Evolutionary conservation across 1,140 invertebrate genomes (phyloP).

Genomic region (Berghia stephanieae): DNA sequence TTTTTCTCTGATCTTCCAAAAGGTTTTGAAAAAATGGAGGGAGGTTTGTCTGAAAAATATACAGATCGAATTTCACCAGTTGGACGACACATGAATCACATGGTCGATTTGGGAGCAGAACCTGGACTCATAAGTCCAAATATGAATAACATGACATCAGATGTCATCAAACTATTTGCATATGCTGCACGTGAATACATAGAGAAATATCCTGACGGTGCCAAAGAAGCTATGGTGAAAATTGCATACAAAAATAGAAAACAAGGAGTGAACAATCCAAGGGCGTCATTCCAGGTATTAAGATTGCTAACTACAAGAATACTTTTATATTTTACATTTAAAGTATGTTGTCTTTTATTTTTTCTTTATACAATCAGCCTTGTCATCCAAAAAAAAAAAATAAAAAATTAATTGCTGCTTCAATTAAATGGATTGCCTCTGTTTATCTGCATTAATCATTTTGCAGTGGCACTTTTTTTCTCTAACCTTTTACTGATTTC

Average conservation of each 20-base stretch:
- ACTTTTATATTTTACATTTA: neutral
- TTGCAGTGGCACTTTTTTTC: too few species aligned
- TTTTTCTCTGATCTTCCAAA: conserved; percentile 12
- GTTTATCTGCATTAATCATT: too few species aligned
- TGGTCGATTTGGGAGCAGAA: conserved; percentile 58
- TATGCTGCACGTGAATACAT: conserved; percentile 97
- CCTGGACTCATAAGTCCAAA: conserved; percentile 51
- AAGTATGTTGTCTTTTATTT: neutral
- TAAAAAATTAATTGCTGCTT: too few species aligned
- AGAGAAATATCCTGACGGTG: conserved; percentile 86
- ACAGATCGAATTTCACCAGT: conserved; percentile 56
- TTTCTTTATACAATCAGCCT: neutral
- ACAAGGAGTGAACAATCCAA: conserved; percentile 94
- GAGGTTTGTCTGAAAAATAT: conserved; percentile 76
- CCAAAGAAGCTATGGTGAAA: conserved; percentile 91
- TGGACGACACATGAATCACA: conserved; percentile 55
- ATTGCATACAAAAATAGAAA: conserved; percentile 97
- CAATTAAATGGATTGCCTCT: too few species aligned
- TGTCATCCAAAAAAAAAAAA: too few species aligned
- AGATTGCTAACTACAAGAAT: neutral
- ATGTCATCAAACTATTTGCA: conserved; percentile 82
- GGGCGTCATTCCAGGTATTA: conserved; percentile 61
- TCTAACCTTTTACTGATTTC: too few species aligned
- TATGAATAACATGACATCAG: conserved; percentile 60
- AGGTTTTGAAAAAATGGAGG: conserved; percentile 98